Percentiles rank a stretch among this genome's conserved stretches.
Evolutionary conservation across 2,113 vertebrate species (phyloP).

Genomic region (Ceyx margarethae): DNA sequence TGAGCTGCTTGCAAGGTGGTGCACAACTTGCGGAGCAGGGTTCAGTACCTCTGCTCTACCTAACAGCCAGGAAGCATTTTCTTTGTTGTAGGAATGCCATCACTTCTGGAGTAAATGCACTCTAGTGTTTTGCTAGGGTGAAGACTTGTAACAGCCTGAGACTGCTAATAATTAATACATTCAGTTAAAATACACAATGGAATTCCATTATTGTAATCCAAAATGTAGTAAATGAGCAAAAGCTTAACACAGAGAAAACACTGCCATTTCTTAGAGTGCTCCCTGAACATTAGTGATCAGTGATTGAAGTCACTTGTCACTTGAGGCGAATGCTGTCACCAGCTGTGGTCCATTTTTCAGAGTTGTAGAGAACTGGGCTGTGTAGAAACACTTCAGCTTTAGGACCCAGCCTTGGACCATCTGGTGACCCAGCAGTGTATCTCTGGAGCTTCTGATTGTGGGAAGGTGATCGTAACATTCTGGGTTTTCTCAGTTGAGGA

Average conservation of each 20-base stretch:
- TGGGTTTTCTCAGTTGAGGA: neutral
- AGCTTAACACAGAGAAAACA: neutral
- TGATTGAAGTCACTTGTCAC: neutral
- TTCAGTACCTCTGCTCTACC: neutral
- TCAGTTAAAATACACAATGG: constrained; percentile 19
- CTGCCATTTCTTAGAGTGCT: neutral
- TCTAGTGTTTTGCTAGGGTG: neutral
- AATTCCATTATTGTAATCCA: constrained; percentile 6
- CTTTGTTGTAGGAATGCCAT: neutral
- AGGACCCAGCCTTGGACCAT: neutral
- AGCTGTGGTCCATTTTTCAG: neutral
- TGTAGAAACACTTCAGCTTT: neutral
- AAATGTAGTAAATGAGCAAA: neutral
- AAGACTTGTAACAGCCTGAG: neutral
- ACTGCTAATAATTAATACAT: constrained; percentile 20
- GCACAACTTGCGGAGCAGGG: neutral
- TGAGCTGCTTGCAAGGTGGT: neutral
- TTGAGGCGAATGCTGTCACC: neutral
- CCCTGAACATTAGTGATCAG: neutral
- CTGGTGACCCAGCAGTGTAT: neutral
- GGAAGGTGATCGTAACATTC: neutral
- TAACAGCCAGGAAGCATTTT: neutral
- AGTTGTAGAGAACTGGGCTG: neutral
- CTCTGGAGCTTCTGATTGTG: neutral
- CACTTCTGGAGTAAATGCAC: neutral